These are phyloP conservation scores for Morbakka virulenta DNA, from an alignment of 30 jellyfish, hydroid and myxozoan genomes.

Conservation along the genomic window DNA sequence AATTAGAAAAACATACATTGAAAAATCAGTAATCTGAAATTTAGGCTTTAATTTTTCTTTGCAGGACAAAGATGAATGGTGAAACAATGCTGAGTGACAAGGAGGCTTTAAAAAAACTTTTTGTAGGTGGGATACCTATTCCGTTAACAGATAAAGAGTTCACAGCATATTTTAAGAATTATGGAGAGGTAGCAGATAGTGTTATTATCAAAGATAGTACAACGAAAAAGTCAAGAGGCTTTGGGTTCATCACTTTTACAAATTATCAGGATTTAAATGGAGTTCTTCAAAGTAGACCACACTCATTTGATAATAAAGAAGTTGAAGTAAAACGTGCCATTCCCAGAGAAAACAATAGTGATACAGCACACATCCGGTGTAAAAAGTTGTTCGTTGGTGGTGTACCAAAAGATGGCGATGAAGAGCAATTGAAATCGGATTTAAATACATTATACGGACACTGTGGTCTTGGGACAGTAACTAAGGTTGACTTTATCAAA, in stretches of 20 bases:
- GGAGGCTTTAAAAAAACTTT: slow-evolving; percentile 77
- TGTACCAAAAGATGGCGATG: slow-evolving; percentile 37
- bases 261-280: slow-evolving; percentile 58
- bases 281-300: slow-evolving; percentile 80
- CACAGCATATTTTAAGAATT: slow-evolving; percentile 60
- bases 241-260: slow-evolving; percentile 86
- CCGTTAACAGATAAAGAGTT: slow-evolving; percentile 79
- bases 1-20: too few species aligned
- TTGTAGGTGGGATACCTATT: slow-evolving; percentile 85
- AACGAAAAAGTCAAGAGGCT: slow-evolving; percentile 76
- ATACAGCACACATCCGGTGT: slow-evolving; percentile 74
- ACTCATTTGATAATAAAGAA: slow-evolving; percentile 58
- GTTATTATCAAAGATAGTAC: slow-evolving; percentile 72
- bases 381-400: slow-evolving; percentile 93
- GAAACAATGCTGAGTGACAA: too few species aligned
- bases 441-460: slow-evolving; percentile 45
- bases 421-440: slow-evolving; percentile 56
- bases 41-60: too few species aligned
- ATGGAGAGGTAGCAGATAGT: slow-evolving; percentile 69
- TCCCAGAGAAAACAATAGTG: slow-evolving; percentile 80
- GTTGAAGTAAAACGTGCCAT: slow-evolving; percentile 92
- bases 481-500: slow-evolving; percentile 63
- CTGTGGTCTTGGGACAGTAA: slow-evolving; percentile 73
- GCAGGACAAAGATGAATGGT: too few species aligned
- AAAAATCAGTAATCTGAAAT: too few species aligned